Percentiles rank a stretch among this genome's conserved stretches.
Conservation (phyloP, 1,140 invertebrate species). For the Hesperophylax magnus region DNA sequence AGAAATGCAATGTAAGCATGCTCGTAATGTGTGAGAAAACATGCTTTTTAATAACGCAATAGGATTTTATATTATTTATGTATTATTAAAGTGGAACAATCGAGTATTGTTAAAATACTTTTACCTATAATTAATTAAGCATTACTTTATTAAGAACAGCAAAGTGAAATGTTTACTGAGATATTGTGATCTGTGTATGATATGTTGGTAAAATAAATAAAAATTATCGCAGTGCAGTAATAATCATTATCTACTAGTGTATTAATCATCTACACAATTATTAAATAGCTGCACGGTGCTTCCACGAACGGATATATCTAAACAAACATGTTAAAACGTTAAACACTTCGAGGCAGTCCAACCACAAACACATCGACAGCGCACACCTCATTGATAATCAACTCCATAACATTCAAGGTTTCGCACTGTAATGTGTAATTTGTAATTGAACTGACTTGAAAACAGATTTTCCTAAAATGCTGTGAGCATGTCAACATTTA, state of each 20-base stretch:
- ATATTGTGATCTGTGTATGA: slow-evolving; percentile 16
- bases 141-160: not conserved
- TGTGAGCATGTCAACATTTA: slow-evolving; percentile 44
- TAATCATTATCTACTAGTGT: slow-evolving; percentile 10
- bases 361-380: too few relatives aligned
- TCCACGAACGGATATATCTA: not conserved
- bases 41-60: not conserved
- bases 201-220: slow-evolving; percentile 30
- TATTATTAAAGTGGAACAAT: too few relatives aligned
- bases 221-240: slow-evolving; percentile 32
- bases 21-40: slow-evolving; percentile 3
- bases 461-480: slow-evolving; percentile 40
- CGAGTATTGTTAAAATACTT: too few relatives aligned
- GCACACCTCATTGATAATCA: too few relatives aligned
- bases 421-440: too few relatives aligned
- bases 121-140: not conserved
- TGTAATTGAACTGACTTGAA: slow-evolving; percentile 1
- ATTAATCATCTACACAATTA: not conserved
- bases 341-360: too few relatives aligned
- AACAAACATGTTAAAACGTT: too few relatives aligned
- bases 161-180: slow-evolving; percentile 20
- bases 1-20: slow-evolving; percentile 15
- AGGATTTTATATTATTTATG: too few relatives aligned
- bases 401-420: too few relatives aligned
- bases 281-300: not conserved